phyloP scores from a whole-genome alignment of 1,140 invertebrate genomes.

The Mya arenaria region DNA sequence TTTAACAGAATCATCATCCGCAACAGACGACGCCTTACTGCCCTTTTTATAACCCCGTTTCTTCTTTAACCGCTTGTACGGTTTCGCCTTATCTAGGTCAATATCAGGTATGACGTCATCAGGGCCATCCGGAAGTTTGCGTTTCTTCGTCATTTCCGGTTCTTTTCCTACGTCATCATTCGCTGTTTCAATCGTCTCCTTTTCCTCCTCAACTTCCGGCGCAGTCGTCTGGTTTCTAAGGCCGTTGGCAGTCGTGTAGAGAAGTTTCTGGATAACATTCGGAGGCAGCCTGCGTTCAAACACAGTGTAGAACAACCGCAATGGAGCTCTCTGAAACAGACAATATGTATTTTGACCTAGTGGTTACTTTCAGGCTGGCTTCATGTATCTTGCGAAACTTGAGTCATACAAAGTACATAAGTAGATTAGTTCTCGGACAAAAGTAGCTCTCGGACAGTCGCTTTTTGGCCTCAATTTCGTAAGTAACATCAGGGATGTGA shows the following conservation, averaged over 20 bases:
- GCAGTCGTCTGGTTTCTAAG: background rate
- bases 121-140: conserved; percentile 36
- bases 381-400: too few relatives aligned
- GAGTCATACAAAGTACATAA: too few relatives aligned
- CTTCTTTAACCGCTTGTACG: conserved; percentile 15
- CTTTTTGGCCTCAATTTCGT: too few relatives aligned
- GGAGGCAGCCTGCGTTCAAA: conserved; percentile 33
- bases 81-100: conserved; percentile 29
- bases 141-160: conserved; percentile 12
- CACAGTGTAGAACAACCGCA: conserved; percentile 58
- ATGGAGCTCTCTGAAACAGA: conserved; percentile 48
- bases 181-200: too few relatives aligned
- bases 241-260: too few relatives aligned
- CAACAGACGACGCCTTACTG: background rate
- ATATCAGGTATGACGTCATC: conserved; percentile 50
- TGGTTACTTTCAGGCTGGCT: too few relatives aligned
- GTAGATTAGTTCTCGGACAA: too few relatives aligned
- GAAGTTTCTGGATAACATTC: too few relatives aligned
- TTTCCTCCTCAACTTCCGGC: background rate
- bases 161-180: background rate
- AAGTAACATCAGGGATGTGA: too few relatives aligned
- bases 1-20: conserved; percentile 26
- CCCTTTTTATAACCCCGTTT: conserved; percentile 27
- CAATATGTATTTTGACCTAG: too few relatives aligned
- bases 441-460: too few relatives aligned